A percentile compares a stretch with the other conserved stretches of the same genome.
phyloP scores from a whole-genome alignment of 2,113 vertebrate species.

The Neotragus moschatus region DNA sequence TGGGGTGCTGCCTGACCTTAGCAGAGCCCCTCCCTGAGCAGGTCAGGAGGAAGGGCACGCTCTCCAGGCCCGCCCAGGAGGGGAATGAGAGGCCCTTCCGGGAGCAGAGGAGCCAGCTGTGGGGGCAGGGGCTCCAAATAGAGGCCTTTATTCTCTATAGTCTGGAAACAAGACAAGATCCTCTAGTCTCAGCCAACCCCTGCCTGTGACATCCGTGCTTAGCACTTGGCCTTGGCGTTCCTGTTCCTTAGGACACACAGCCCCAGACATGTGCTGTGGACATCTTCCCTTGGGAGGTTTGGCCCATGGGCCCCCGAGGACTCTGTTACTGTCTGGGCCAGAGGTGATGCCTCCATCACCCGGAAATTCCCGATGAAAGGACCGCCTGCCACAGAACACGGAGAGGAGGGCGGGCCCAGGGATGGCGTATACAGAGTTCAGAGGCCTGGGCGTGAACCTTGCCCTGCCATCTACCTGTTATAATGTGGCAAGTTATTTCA shows the following conservation, averaged over 20 bases:
- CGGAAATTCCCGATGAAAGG: neutral
- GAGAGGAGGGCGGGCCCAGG: neutral
- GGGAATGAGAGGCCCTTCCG: neutral
- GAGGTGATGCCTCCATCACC: neutral
- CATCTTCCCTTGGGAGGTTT: neutral
- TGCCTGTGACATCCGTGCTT: conserved; percentile 20
- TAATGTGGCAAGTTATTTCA: neutral
- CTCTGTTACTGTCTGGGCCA: neutral
- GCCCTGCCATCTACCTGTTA: neutral
- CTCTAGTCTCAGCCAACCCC: conserved; percentile 40
- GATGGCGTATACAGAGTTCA: neutral
- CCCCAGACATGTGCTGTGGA: neutral
- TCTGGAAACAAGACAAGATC: conserved; percentile 45
- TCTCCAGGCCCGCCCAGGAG: conserved; percentile 10
- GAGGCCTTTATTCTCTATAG: conserved; percentile 44
- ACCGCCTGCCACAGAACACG: accelerated
- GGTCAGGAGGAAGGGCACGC: neutral
- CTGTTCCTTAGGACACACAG: neutral
- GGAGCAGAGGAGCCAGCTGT: neutral
- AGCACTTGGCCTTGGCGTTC: conserved; percentile 1
- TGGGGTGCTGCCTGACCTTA: neutral
- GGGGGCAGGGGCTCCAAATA: conserved; percentile 18
- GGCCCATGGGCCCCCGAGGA: neutral
- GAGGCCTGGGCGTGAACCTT: neutral
- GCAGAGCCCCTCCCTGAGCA: neutral